phyloP scores from a whole-genome alignment of 2,113 vertebrate species.

The Lutjanus erythropterus region DNA sequence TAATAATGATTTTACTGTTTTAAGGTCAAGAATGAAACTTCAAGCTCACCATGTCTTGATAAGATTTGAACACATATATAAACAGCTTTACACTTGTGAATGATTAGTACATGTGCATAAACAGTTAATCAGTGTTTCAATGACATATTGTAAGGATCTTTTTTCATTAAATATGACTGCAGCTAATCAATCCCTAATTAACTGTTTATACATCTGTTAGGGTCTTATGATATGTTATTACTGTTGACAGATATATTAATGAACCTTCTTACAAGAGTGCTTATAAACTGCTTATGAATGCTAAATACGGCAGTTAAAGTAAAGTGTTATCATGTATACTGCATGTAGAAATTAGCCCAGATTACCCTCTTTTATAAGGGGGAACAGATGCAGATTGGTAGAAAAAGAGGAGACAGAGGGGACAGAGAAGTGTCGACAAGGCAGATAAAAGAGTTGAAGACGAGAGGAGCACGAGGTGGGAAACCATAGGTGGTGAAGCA shows the following conservation, averaged over 20 bases:
- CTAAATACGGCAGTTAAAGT: background rate
- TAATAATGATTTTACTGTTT: too few species aligned
- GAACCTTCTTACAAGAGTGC: background rate
- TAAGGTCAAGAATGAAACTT: too few species aligned
- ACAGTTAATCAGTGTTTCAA: background rate
- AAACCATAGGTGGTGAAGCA: slow-evolving; percentile 18
- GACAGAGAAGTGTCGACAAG: slow-evolving; percentile 9
- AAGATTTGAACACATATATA: background rate
- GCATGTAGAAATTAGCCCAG: background rate
- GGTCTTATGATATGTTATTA: too few species aligned
- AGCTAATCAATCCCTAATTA: slow-evolving; percentile 1
- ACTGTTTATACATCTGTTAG: background rate
- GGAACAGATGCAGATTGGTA: background rate
- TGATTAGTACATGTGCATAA: background rate
- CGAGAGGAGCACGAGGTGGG: slow-evolving; percentile 17
- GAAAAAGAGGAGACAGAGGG: slow-evolving; percentile 6
- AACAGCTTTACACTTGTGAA: background rate
- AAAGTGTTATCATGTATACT: background rate
- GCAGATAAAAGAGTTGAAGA: slow-evolving; percentile 22
- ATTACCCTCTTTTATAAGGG: background rate
- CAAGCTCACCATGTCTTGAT: too few species aligned
- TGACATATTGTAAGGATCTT: background rate
- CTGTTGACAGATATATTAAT: background rate
- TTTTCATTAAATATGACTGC: background rate
- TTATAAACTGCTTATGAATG: background rate